Base-by-base conservation (phyloP, 2,888 invertebrate species). In the Drosophila tanythrix region DNA sequence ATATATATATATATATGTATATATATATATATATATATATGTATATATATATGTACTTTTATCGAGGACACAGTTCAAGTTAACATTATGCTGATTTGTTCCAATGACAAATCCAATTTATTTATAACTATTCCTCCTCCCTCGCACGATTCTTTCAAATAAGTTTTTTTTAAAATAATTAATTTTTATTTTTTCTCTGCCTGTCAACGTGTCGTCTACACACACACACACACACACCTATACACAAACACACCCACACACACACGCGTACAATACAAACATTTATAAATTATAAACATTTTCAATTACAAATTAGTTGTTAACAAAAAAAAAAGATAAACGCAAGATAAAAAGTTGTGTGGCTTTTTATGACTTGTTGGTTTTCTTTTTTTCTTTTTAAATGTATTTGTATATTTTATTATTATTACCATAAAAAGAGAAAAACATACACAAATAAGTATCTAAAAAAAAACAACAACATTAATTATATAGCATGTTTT, bases 21-120 rank as follows among this genome's bases (percentile, higher is more conserved):
- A n/a, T n/a, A n/a, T n/a, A n/a, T n/a, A n/a, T n/a, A n/a, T n/a
- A n/a, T n/a, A n/a, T n/a, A n/a, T n/a, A n/a, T n/a, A n/a, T n/a
- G n/a, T n/a, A n/a, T n/a, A 48, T 40, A 29, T 33, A 35, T 73
- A 68, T 72, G 63, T 52, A 70, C 48, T 70, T 67, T 73, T 67
- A 67, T 67, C 52, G 77, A 81, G 86, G 90, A 90, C 90, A 90
- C 90, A 90, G 90, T 90, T 90, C 89, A 90, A 90, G 90, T 90
- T 90, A 90, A 90, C 90, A 90, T 89, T 90, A 88, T 89, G 72
- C 78, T 84, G 72, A 81, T 82, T 91, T 91, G 82, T 87, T 81
- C 81, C 69, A 43, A 71, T 64, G 55, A 48, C 71, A 46, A 64
- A 15, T 40, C 35, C 57, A 74, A 62, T 62, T 78, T 64, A 74